Evolutionary conservation across 1,140 invertebrate genomes (phyloP).

Genomic region (Prorops nasuta): DNA sequence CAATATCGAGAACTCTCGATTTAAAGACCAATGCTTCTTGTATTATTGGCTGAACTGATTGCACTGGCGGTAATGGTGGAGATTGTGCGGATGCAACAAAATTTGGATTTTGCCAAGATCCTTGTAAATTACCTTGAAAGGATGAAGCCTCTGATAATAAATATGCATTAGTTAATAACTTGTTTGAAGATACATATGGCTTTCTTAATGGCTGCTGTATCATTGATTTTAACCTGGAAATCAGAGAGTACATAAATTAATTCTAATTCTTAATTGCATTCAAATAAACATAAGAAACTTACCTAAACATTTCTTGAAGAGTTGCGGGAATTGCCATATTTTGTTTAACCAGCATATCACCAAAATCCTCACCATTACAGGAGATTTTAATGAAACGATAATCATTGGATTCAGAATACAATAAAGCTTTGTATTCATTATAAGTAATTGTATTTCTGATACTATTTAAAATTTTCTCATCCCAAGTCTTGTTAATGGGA

Average conservation of each 20-base stretch:
- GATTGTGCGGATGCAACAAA: not conserved
- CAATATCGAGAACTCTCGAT: slow-evolving; percentile 60
- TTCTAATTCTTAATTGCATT: no score
- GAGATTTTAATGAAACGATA: slow-evolving; percentile 31
- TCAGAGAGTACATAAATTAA: not conserved
- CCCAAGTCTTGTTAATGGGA: slow-evolving; percentile 54
- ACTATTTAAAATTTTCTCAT: slow-evolving; percentile 50
- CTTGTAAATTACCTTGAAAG: slow-evolving; percentile 11
- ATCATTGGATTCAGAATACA: slow-evolving; percentile 39
- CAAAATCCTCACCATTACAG: slow-evolving; percentile 37
- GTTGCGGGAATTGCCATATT: slow-evolving; percentile 27
- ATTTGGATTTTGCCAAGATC: slow-evolving; percentile 4
- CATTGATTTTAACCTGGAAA: slow-evolving; percentile 4
- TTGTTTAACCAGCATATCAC: slow-evolving; percentile 26
- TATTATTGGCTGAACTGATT: slow-evolving; percentile 4
- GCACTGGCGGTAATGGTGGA: not conserved
- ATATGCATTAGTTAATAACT: no score
- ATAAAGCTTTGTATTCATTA: slow-evolving; percentile 50
- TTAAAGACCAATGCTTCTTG: slow-evolving; percentile 59
- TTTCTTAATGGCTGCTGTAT: slow-evolving; percentile 11
- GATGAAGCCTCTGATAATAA: no score
- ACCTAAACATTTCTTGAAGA: slow-evolving; percentile 23
- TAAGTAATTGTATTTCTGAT: slow-evolving; percentile 56
- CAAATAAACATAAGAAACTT: no score
- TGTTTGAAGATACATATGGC: slow-evolving; percentile 9